Base-by-base conservation (phyloP, 2,797 vertebrate species). In the Syngnathus rostellatus region DNA sequence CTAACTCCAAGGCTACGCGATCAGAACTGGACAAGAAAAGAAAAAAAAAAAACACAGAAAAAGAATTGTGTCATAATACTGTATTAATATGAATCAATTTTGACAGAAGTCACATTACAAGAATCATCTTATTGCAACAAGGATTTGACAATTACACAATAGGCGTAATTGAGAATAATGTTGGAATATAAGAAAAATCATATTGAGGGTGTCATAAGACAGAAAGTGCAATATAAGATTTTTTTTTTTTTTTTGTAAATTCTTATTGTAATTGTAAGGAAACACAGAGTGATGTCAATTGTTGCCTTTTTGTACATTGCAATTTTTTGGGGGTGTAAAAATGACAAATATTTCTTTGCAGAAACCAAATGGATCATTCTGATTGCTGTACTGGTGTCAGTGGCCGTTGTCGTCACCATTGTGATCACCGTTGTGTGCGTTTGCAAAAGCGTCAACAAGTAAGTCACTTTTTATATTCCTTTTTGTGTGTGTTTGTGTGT, bases 321-420 rank as follows among this genome's bases (percentile, higher is more conserved):
- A 40, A 43, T 43, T 43, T 39, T 11, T 19, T 61, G 31, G 39
- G 6, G 14, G 21, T 8, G 41, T 48, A 5, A 48, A 37, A 43
- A 40, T 14, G 6, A 25, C 9, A 11, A 14, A n/a, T 23, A 1
- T 7, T 25, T 2, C 10, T 12, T 43, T 40, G 10, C 72, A 92
- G 92, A 86, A 62, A 58, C 69, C 10, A 80, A 82, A 9, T 80
- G 73, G 61, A 84, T 88, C 25, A 83, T 92, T 70, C 63, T 93
- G 14, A 83, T 92, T 4, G 88, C 69, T 0, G 81, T 92, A 64
- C 71, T 93, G 23, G 72, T 88, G n/a, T 65, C 85, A 0, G 63
- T 81, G 0, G 72, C 51, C 0, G 54, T 87, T 16, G 5, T 87
- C 48, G 1, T 87, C 53, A 72, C 86, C 48, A 72, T 87, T 0